phyloP scores from a whole-genome alignment of 2,797 vertebrate species.

The Gouania willdenowi region DNA sequence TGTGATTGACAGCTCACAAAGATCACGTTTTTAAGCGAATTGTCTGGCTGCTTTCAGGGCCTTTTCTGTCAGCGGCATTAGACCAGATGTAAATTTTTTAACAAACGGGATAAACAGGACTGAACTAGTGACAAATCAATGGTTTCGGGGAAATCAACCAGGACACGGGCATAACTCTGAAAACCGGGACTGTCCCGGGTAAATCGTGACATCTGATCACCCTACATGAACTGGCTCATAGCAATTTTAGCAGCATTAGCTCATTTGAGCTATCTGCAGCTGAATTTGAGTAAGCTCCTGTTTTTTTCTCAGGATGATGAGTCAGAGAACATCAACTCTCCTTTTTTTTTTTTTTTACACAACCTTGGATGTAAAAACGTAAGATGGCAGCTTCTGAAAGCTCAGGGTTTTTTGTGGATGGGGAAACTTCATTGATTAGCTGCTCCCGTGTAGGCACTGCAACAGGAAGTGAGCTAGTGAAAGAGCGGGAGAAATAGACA shows the following conservation, averaged over 20 bases:
- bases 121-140: no score
- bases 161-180: no score
- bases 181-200: no score
- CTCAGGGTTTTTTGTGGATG: conserved; percentile 27
- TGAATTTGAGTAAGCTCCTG: conserved; percentile 55
- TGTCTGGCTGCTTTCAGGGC: no score
- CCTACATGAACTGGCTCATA: no score
- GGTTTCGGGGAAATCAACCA: no score
- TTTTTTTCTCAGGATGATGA: conserved; percentile 62
- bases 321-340: conserved; percentile 36
- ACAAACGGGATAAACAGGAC: no score
- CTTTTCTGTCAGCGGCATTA: no score
- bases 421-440: conserved; percentile 62
- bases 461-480: conserved; percentile 21
- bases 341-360: conserved; percentile 38
- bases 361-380: conserved; percentile 42
- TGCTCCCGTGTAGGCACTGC: conserved; percentile 52
- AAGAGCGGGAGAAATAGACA: conserved; percentile 17
- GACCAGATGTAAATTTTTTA: no score
- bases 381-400: conserved; percentile 34
- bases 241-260: conserved; percentile 37
- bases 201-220: no score
- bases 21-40: no score
- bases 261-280: conserved; percentile 35
- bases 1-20: no score